A percentile compares a stretch with the other conserved stretches of the same genome.
These are phyloP conservation scores for Empidonax alnorum DNA, from an alignment of 2,113 vertebrate genomes.

Conservation along the genomic window DNA sequence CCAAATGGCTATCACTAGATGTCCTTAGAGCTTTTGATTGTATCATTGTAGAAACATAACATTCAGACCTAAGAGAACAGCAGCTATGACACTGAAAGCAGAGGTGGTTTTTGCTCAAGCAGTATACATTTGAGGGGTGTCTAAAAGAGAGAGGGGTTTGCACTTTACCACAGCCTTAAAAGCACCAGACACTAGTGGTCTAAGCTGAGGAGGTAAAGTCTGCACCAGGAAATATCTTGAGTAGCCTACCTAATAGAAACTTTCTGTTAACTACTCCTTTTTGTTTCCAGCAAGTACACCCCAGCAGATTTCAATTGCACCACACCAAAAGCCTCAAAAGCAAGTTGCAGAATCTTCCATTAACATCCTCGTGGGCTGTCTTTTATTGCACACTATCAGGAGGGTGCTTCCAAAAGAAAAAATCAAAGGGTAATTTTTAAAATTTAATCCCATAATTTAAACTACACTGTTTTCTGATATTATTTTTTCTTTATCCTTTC, in stretches of 20 bases:
- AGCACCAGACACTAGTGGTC: background rate
- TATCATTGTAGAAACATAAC: background rate
- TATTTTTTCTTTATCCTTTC: background rate
- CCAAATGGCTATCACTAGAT: background rate
- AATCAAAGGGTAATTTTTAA: background rate
- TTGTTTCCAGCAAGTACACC: background rate
- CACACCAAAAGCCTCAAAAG: background rate
- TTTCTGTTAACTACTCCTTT: background rate
- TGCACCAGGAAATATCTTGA: background rate
- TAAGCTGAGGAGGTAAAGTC: background rate
- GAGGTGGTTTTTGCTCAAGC: fast-evolving
- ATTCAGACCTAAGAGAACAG: background rate
- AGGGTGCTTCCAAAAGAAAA: background rate
- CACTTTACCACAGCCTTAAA: background rate
- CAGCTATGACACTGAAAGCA: background rate
- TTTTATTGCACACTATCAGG: background rate
- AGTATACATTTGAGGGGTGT: too few species aligned
- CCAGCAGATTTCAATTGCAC: background rate
- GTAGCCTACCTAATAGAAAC: background rate
- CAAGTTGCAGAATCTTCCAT: background rate
- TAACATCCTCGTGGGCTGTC: background rate
- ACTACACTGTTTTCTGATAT: background rate
- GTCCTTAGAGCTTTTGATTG: background rate
- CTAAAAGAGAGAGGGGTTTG: background rate
- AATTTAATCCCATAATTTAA: background rate